Evolutionary conservation across 1,140 invertebrate genomes (phyloP).

Genomic region (Anastrepha ludens): DNA sequence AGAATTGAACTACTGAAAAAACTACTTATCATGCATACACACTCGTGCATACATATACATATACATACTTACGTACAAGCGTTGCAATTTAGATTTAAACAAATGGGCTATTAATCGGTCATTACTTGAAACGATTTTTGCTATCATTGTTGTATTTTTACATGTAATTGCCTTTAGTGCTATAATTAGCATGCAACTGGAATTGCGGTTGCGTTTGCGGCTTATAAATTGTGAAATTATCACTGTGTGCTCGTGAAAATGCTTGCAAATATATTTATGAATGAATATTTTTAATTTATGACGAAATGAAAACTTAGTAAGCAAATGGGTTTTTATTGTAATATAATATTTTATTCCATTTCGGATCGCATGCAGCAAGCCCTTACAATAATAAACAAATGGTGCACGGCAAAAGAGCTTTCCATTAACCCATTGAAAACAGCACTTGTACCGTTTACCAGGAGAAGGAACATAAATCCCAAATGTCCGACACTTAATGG

Average conservation of each 20-base stretch:
- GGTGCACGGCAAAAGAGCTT: too few relatives aligned
- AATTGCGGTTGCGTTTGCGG: neutral
- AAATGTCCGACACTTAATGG: neutral
- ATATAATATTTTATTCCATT: too few relatives aligned
- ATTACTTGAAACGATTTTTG: neutral
- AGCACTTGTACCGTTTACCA: too few relatives aligned
- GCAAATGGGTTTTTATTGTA: neutral
- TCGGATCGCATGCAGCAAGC: too few relatives aligned
- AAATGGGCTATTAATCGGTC: constrained; percentile 34
- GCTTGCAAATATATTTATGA: constrained; percentile 6
- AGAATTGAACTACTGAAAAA: too few relatives aligned
- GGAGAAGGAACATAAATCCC: too few relatives aligned
- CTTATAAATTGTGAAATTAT: constrained; percentile 33
- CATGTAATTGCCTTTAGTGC: neutral
- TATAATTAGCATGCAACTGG: constrained; percentile 18
- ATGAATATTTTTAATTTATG: constrained; percentile 4
- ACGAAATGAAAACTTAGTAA: neutral
- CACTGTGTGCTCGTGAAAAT: neutral
- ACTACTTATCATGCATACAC: neutral
- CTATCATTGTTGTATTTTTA: neutral
- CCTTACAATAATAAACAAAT: too few relatives aligned
- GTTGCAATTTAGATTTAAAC: neutral
- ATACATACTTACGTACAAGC: neutral
- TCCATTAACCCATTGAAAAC: too few relatives aligned
- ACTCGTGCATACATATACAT: neutral